Conservation (phyloP, 2,888 invertebrate species). For the Caenorhabditis sulstoni region DNA sequence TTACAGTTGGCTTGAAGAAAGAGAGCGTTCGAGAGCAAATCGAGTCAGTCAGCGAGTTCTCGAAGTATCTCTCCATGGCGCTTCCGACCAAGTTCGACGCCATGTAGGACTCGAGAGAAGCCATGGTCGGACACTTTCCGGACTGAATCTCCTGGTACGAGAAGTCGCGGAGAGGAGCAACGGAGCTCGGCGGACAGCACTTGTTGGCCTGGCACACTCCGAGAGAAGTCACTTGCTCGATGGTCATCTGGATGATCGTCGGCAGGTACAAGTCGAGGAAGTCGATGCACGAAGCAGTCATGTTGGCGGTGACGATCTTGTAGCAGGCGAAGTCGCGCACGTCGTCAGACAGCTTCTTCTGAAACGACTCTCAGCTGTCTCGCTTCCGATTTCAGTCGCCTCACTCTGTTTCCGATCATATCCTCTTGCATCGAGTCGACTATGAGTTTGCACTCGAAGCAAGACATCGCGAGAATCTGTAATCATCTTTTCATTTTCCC, state of each 20-base stretch:
- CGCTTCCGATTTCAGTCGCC: not conserved
- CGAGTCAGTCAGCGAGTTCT: constrained; percentile 29
- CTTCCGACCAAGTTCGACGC: constrained; percentile 36
- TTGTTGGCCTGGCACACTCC: constrained; percentile 66
- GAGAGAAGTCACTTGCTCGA: constrained; percentile 66
- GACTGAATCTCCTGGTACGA: constrained; percentile 31
- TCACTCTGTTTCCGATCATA: constrained; percentile 58
- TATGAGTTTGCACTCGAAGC: constrained; percentile 68
- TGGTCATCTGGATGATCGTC: constrained; percentile 74
- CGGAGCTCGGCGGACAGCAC: constrained; percentile 56
- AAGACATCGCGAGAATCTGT: constrained; percentile 61
- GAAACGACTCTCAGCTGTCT: constrained; percentile 29
- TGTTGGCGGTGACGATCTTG: constrained; percentile 66
- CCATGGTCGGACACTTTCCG: constrained; percentile 40
- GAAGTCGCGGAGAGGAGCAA: constrained; percentile 9
- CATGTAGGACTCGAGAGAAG: constrained; percentile 24
- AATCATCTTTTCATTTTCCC: not conserved
- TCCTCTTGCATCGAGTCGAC: constrained; percentile 58
- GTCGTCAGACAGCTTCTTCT: constrained; percentile 68
- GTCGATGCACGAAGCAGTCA: constrained; percentile 70
- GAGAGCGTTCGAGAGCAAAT: constrained; percentile 30
- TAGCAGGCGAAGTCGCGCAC: constrained; percentile 68
- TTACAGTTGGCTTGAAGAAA: constrained; percentile 44
- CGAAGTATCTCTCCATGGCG: constrained; percentile 30
- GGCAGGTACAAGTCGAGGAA: constrained; percentile 74